phyloP scores from a whole-genome alignment of 2,113 vertebrate species.

The Myotis davidii region DNA sequence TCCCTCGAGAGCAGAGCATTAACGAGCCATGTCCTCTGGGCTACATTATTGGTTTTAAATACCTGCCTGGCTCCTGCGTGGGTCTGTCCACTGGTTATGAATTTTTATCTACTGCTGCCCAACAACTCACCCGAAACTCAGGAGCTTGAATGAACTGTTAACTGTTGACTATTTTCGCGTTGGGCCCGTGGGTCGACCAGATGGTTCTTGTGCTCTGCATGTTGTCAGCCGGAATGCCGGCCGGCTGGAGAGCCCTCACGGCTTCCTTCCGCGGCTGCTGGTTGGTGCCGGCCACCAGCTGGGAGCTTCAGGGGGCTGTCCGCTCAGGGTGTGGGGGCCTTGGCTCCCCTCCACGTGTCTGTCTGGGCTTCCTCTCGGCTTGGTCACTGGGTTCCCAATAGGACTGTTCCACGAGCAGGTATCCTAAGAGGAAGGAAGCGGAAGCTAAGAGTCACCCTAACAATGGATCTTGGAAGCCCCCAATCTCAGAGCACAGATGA shows the following conservation, averaged over 20 bases:
- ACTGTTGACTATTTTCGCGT: neutral
- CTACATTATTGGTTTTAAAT: neutral
- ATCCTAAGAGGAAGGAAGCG: neutral
- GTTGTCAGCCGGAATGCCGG: neutral
- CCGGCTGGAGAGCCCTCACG: neutral
- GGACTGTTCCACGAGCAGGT: no score
- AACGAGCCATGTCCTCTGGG: neutral
- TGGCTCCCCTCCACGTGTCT: neutral
- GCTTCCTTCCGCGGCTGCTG: neutral
- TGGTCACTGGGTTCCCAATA: neutral
- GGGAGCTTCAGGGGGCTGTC: neutral
- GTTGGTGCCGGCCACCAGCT: neutral
- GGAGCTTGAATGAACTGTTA: neutral
- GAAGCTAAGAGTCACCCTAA: neutral
- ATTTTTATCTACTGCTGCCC: neutral
- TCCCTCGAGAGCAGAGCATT: neutral
- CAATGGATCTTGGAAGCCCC: neutral
- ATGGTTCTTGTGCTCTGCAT: neutral
- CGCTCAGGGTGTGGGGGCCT: no score
- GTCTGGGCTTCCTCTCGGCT: neutral
- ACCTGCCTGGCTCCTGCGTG: neutral
- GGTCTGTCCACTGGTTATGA: neutral
- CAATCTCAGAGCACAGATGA: neutral
- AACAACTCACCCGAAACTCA: neutral
- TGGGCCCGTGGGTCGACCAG: neutral